Base-by-base conservation (phyloP, 1,140 invertebrate species). In the Asbolus verrucosus region DNA sequence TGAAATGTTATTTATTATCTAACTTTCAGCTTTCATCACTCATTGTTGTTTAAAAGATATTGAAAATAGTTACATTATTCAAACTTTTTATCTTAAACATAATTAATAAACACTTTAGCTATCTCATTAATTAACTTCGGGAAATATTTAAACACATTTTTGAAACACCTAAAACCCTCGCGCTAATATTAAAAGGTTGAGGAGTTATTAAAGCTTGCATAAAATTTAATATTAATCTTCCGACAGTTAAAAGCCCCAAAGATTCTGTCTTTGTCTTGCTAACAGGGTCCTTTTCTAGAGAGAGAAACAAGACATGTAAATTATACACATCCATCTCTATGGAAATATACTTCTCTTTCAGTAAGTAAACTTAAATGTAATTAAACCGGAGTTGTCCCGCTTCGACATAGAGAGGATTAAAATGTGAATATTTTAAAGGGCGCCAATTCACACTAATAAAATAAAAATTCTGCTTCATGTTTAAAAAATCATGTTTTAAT, bases 191-290 rank as follows among this genome's bases (percentile, higher is more conserved):
- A 50, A 50, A 50, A 50, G 43, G 43, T 21, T 21, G 43, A 50
- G 19, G 21, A 50, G 43, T 50, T 50, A 50, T 50, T 50, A 50
- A 50, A 50, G 43, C 43, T 50, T 50, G 16, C 43, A 50, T 50
- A 50, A 50, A 50, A 50, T 50, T 50, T 50, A 50, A 50, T 50
- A 50, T 50, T 50, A 50, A 50, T 50, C 16, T 19, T 50, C 43
- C 19, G 16, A 2, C 43, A 50, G 16, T 50, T 19, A 50, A 50
- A 50, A 36, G 33, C 16, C 43, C 9, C 13, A 50, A 50, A 18
- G 21, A 19, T 24, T 63, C 18, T 21, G 36, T 63, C 61, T 63
- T 31, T 63, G 61, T 63, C 15, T 21, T n/a, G 3, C 33, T 63
- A 27, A 14, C 24, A n/a, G 9, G 13, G 24, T 11, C 14, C 30